Evolutionary conservation across 2,797 vertebrate genomes (phyloP), one percentile per base, ranked within the genome.

Genomic region (Adrianichthys oophorus): DNA sequence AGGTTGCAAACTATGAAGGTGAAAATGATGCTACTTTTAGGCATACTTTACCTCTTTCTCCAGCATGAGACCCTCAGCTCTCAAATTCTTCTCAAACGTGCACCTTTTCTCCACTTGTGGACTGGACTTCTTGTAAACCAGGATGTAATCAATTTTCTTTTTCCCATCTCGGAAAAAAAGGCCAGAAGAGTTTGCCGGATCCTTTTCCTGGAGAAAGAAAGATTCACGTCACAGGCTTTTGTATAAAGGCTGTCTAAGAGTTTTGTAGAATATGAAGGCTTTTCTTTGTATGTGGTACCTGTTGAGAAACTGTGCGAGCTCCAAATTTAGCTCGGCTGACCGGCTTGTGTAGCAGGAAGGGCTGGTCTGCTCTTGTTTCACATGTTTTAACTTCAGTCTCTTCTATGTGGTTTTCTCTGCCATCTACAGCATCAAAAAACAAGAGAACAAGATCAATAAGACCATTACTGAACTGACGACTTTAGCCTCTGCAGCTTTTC

Each of bases 91-190:
- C 89, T 99, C 97, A 85, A 99, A 99, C 0, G 96, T 98, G 79
- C 94, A 96, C 73, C 98, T 94, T 89, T 97, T 98, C 69, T 98
- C 97, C 78, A 98, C 94, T 79, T 98, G 97, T 37, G 86, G 93
- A 70, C 93, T 98, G 59, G 95, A 97, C 78, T 98, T 99, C 85
- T 97, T 97, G 77, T 99, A 99, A 54, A 99, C 98, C 90, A 99
- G 87, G 76, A 99, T 97, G 82, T 99, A 99, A 85, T 99, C 97
- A 4, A 99, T 95, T 12, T 96, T 91, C 50, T 97, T 98, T 87
- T 97, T 98, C 24, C 97, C 97, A 47, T 99, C 97, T 88, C 95
- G 94, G 85, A 99, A 99, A 72, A 95, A 92, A 19, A 98, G 92
- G 1, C 96, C 95, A 16, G 93, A 93, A 12, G 92, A 87, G 2